phyloP scores from a whole-genome alignment of 2,888 invertebrate species.

The Aphidius colemani region DNA sequence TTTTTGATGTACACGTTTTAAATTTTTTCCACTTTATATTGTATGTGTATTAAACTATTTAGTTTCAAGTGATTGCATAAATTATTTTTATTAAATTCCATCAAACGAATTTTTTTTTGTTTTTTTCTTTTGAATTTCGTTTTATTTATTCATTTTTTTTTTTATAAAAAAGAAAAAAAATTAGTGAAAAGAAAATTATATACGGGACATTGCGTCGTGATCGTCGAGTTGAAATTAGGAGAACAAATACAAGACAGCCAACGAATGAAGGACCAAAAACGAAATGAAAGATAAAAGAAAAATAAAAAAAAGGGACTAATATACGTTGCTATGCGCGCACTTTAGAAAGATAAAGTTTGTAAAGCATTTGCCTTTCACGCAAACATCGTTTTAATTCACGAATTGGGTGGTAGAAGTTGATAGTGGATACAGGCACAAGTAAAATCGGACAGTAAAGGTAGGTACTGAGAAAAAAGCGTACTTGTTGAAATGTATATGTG shows the following conservation, averaged over 20 bases:
- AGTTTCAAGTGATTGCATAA: no score
- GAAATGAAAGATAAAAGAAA: slow-evolving; percentile 53
- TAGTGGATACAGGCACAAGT: slow-evolving; percentile 4
- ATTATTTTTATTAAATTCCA: no score
- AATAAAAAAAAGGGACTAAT: slow-evolving; percentile 52
- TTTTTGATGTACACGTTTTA: no score
- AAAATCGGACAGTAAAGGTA: not conserved
- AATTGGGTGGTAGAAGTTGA: slow-evolving; percentile 27
- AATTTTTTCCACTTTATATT: no score
- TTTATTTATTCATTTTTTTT: no score
- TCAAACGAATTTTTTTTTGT: no score
- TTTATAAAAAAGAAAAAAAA: slow-evolving; percentile 30
- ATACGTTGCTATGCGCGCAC: slow-evolving; percentile 45
- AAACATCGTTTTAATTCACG: slow-evolving; percentile 60
- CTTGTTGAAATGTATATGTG: slow-evolving; percentile 22
- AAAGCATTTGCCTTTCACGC: slow-evolving; percentile 60
- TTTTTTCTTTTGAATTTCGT: no score
- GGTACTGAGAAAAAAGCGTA: slow-evolving; percentile 18
- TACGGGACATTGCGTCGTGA: not conserved
- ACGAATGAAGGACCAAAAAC: slow-evolving; percentile 15
- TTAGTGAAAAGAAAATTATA: slow-evolving; percentile 46
- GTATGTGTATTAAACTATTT: no score
- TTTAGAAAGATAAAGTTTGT: slow-evolving; percentile 58
- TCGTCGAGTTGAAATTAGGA: slow-evolving; percentile 43
- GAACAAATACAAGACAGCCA: slow-evolving; percentile 41